Conservation (phyloP, 2,113 vertebrate species). For the Semnornis frantzii region DNA sequence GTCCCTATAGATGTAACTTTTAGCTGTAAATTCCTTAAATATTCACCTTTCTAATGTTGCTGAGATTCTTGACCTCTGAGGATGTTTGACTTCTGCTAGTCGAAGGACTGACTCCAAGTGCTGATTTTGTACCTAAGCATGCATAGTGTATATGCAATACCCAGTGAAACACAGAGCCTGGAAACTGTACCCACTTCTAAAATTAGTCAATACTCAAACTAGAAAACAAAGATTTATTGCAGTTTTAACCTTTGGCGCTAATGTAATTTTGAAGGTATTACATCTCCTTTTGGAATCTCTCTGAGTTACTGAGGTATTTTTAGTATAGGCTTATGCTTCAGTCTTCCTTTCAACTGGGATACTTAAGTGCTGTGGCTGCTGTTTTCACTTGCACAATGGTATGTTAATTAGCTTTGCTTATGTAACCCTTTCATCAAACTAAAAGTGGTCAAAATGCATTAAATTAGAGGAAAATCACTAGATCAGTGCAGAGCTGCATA, state of each 20-base stretch:
- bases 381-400: background rate
- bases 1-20: background rate
- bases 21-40: background rate
- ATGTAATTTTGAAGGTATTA: background rate
- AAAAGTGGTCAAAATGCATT: background rate
- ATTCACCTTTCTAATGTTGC: background rate
- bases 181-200: background rate
- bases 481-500: background rate
- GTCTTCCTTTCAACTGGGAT: background rate
- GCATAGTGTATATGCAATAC: background rate
- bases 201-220: background rate
- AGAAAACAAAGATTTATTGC: background rate
- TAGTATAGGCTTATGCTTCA: background rate
- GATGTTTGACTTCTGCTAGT: background rate
- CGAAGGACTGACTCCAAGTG: background rate
- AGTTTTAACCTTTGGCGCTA: background rate
- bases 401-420: conserved; percentile 28
- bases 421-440: conserved; percentile 12
- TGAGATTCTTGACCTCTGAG: background rate
- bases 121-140: background rate
- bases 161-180: background rate
- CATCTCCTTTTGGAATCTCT: background rate
- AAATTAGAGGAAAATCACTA: background rate
- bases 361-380: background rate
- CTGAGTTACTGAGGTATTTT: background rate